These are phyloP conservation scores for Potorous gilbertii DNA, from an alignment of 2,797 vertebrate species.

Conservation along the genomic window DNA sequence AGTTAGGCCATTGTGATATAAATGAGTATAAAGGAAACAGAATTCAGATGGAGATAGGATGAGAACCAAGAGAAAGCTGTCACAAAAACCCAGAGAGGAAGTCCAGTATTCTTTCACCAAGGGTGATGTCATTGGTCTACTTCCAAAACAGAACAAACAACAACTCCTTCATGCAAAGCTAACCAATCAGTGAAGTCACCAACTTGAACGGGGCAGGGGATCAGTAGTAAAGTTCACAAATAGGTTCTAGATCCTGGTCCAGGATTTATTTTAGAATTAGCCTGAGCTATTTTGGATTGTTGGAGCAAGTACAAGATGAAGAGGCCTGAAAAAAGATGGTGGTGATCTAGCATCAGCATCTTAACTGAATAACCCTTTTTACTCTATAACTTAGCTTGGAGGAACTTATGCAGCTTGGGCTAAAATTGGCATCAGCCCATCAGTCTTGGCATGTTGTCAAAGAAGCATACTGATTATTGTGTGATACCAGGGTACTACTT, in stretches of 20 bases:
- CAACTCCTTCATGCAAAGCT: neutral
- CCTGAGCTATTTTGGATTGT: neutral
- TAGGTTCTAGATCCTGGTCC: neutral
- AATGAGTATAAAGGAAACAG: neutral
- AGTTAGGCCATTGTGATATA: neutral
- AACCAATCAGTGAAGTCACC: neutral
- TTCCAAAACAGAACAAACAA: neutral
- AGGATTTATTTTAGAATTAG: neutral
- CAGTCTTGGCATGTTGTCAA: neutral
- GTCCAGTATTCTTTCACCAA: neutral
- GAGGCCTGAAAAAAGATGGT: neutral
- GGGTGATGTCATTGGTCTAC: neutral
- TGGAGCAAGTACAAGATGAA: neutral
- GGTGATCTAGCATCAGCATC: neutral
- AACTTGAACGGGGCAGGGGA: neutral
- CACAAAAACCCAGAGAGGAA: neutral
- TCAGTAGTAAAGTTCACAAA: neutral
- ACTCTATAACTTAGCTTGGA: neutral
- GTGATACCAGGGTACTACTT: neutral
- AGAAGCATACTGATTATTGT: neutral
- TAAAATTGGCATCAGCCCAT: too few relatives aligned
- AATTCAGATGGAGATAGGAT: neutral
- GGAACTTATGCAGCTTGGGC: neutral
- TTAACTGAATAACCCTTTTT: neutral
- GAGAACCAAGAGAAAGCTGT: neutral